Percentiles rank a stretch among this genome's conserved stretches.
These are phyloP conservation scores for Xenopus borealis DNA, from an alignment of 2,113 vertebrate genomes.

Conservation along the genomic window DNA sequence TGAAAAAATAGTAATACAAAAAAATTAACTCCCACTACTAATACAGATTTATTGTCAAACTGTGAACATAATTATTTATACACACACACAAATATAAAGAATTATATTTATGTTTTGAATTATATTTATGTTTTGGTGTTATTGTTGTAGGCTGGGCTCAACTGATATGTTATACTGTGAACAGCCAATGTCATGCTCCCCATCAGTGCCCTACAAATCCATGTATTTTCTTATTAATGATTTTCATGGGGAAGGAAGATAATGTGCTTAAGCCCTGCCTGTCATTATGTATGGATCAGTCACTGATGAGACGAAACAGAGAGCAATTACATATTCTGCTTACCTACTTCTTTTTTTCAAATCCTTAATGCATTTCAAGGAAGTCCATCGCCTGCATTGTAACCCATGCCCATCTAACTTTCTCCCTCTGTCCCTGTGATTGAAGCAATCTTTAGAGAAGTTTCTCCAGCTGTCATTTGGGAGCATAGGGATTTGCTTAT, in stretches of 20 bases:
- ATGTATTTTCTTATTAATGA: not conserved
- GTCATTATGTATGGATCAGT: not conserved
- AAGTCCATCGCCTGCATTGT: not conserved
- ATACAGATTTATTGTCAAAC: too few relatives aligned
- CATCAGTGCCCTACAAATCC: not conserved
- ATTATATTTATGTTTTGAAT: too few relatives aligned
- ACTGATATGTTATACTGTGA: not conserved
- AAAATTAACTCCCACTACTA: too few relatives aligned
- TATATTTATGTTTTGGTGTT: too few relatives aligned
- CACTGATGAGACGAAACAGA: not conserved
- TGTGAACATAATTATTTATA: too few relatives aligned
- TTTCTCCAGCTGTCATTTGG: conserved; percentile 19
- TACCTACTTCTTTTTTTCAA: not conserved
- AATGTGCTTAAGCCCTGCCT: not conserved
- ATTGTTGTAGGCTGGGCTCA: too few relatives aligned
- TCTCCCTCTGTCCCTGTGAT: not conserved
- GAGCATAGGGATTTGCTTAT: not conserved
- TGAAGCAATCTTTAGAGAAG: conserved; percentile 9
- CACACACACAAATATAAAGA: too few relatives aligned
- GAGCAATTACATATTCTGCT: too few relatives aligned
- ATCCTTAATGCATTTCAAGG: not conserved
- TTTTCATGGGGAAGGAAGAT: not conserved
- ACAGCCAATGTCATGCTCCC: not conserved
- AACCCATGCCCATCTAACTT: not conserved
- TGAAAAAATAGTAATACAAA: too few relatives aligned